Evolutionary conservation across 2,888 invertebrate species (phyloP).

Genomic region (Pandemis cinnamomeana): DNA sequence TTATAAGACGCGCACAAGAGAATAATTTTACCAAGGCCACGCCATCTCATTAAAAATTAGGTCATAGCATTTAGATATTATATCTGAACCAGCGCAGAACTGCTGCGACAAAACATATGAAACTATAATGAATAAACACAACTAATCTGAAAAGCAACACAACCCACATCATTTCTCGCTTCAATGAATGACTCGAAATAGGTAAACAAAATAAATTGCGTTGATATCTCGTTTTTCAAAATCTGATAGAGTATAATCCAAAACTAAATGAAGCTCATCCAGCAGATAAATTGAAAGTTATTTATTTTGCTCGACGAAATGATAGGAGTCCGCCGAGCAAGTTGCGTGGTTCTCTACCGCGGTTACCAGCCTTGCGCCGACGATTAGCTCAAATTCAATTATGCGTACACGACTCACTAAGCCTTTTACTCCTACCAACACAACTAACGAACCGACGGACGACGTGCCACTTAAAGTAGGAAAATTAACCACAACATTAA

Average conservation of each 20-base stretch:
- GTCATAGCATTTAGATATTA: not conserved
- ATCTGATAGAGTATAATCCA: not conserved
- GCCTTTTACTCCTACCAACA: conserved; percentile 2
- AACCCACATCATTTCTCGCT: not conserved
- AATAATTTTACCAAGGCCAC: not conserved
- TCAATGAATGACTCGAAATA: not conserved
- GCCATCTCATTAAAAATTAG: conserved; percentile 22
- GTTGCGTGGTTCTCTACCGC: conserved; percentile 3
- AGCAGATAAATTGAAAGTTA: not conserved
- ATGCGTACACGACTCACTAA: conserved; percentile 49
- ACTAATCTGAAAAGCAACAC: not conserved
- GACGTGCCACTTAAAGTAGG: not conserved
- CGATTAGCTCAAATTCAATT: conserved; percentile 61
- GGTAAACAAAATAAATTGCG: not conserved
- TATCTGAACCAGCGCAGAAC: not conserved
- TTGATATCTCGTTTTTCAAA: not conserved
- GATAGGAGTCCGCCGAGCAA: not conserved
- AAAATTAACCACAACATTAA: not conserved
- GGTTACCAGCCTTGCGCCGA: conserved; percentile 46
- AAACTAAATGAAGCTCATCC: not conserved
- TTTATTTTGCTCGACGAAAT: conserved; percentile 6
- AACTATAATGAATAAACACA: not conserved
- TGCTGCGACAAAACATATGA: not conserved
- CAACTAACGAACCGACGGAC: conserved; percentile 8
- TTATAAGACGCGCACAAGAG: conserved; percentile 21